Conservation (phyloP, 2,888 invertebrate genomes). For the Uloborus plumipes region DNA sequence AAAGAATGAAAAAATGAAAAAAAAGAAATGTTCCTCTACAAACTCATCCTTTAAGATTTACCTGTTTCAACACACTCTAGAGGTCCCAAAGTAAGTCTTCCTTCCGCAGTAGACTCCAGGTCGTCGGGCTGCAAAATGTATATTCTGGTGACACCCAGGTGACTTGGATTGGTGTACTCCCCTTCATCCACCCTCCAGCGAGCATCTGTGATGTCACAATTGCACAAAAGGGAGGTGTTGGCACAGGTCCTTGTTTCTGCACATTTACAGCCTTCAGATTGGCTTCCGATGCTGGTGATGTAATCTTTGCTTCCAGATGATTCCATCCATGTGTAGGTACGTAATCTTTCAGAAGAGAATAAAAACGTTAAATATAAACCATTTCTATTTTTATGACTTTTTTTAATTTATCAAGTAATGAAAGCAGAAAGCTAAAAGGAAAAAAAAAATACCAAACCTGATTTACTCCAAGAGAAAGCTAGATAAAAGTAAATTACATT, state of each 20-base stretch:
- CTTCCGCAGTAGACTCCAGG: constrained; percentile 85
- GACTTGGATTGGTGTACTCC: constrained; percentile 82
- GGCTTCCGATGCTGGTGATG: constrained; percentile 76
- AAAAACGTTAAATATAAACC: background rate
- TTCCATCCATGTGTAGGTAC: constrained; percentile 67
- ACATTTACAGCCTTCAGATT: constrained; percentile 75
- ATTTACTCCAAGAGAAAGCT: too few species aligned
- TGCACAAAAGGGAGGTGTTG: constrained; percentile 85
- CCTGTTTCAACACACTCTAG: constrained; percentile 95
- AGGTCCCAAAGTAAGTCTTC: constrained; percentile 89
- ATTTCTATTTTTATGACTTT: background rate
- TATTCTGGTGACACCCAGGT: constrained; percentile 91
- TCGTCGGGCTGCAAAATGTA: constrained; percentile 89
- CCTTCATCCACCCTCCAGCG: constrained; percentile 93
- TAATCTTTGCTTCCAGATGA: constrained; percentile 64
- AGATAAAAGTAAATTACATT: too few species aligned
- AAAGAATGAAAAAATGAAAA: too few species aligned
- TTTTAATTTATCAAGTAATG: too few species aligned
- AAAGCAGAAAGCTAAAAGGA: too few species aligned
- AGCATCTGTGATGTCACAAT: constrained; percentile 84
- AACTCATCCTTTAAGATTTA: constrained; percentile 71
- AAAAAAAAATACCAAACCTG: too few species aligned
- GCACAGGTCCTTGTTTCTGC: constrained; percentile 84
- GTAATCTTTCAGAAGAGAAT: constrained; percentile 45
- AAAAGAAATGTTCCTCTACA: too few species aligned